Base-by-base conservation (phyloP, 2,888 invertebrate species). In the Mimumesa dahlbomi region DNA sequence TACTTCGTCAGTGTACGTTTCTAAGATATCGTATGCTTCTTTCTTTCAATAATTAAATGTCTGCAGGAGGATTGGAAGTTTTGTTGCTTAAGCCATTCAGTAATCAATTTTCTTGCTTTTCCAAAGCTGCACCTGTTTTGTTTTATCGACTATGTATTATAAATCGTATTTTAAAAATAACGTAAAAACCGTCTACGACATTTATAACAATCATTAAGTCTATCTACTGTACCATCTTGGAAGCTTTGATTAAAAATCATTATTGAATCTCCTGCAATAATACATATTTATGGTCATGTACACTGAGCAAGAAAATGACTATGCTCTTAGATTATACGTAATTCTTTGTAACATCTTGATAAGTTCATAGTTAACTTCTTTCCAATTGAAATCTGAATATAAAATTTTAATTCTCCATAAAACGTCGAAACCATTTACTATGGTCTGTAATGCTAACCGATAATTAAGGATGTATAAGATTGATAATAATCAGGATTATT, bases 151-250 rank as follows among this genome's bases (percentile, higher is more conserved):
- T 63, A 56, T 42, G 58, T 63, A 19, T 52, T 31, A 59, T 38
- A 58, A 59, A 52, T 18, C 42, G 25, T 46, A 46, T 54, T 58
- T 58, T 46, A 63, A 58, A 72, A 73, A 73, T 67, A 63, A 69
- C 43, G 29, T 43, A 59, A 70, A 59, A 63, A 59, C n/a, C 40
- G 11, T 62, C 49, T 73, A 72, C 53, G 43, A 71, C 59, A 65
- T 66, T 49, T 43, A 57, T 57, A 65, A 62, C 19, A 40, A 70
- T 65, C 48, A 31, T 53, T 50, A 46, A 42, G 29, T 72, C 43
- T 66, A 58, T 49, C 36, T 49, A 57, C n/a, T 25, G 14, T 57
- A 16, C 36, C 50, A 57, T 31, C 38, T 53, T 53, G 19, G n/a
- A 73, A 68, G 43, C 49, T 56, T 61, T 59, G 25, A 59, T 73